A percentile compares a stretch with the other conserved stretches of the same genome.
Evolutionary conservation across 2,888 invertebrate species (phyloP).

Genomic region (Cotesia congregata): DNA sequence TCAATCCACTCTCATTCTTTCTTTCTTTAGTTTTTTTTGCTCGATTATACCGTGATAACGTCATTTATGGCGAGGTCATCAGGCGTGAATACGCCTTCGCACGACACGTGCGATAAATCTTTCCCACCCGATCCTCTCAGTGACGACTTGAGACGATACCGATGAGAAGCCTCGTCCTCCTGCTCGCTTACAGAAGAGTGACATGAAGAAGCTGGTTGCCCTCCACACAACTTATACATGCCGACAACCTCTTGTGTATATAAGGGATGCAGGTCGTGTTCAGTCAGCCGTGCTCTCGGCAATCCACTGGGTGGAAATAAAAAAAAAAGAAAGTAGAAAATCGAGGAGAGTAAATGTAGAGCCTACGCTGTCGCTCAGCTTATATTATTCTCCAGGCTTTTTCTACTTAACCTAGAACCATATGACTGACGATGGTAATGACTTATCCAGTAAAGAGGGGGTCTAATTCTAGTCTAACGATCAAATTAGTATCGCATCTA

Average conservation of each 20-base stretch:
- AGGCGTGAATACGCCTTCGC: slow-evolving; percentile 25
- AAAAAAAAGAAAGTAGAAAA: slow-evolving; percentile 10
- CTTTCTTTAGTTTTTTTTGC: slow-evolving; percentile 10
- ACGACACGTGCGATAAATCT: slow-evolving; percentile 32
- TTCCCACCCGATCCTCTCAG: slow-evolving; percentile 27
- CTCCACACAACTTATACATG: not conserved
- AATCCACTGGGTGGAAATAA: slow-evolving; percentile 6
- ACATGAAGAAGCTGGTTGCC: not conserved
- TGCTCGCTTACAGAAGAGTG: not conserved
- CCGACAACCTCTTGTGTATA: slow-evolving; percentile 4
- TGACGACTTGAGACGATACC: slow-evolving; percentile 16
- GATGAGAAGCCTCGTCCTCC: slow-evolving; percentile 7
- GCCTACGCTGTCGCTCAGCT: not conserved
- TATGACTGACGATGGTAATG: slow-evolving; percentile 21
- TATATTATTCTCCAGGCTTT: not conserved
- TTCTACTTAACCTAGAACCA: slow-evolving; percentile 30
- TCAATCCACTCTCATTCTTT: not conserved
- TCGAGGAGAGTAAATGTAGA: not conserved
- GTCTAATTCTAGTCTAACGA: slow-evolving; percentile 29
- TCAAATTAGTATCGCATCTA: slow-evolving; percentile 26
- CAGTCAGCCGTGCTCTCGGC: slow-evolving; percentile 17
- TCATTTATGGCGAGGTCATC: slow-evolving; percentile 26
- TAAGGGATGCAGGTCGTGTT: slow-evolving; percentile 28
- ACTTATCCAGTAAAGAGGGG: slow-evolving; percentile 18
- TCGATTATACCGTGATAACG: slow-evolving; percentile 25